Evolutionary conservation across 2,797 vertebrate genomes (phyloP), one percentile per base, ranked within the genome.

Genomic region (Clamator glandarius): DNA sequence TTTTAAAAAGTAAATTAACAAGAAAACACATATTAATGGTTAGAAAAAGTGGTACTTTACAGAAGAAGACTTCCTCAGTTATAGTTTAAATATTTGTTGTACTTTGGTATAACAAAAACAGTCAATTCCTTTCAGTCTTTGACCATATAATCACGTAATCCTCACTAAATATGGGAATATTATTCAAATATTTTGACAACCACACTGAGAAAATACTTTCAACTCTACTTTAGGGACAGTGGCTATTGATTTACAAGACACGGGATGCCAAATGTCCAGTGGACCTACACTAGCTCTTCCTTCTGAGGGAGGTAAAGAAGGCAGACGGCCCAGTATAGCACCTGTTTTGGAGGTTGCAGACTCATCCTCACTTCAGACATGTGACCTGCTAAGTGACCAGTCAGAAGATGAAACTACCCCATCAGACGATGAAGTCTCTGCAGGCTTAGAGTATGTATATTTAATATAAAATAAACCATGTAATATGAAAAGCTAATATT

Each of bases 291-390:
- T 98, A 62, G 93, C 98, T 11, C 98, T 98, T 29, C 98, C 99
- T 3, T 92, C 98, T 0, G 98, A 98, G 24, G 98, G 98, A 10
- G 89, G 96, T n/a, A 98, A 97, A 81, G 98, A 98, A 59, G 70
- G 96, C 64, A 96, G 98, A 41, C 97, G 98, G 86, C 98, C 98
- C 17, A 99, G 99, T 84, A 99, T 99, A 26, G 98, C 98, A 33
- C 98, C 99, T 0, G 98, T 99, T 61, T 95, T 99, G 83, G 98
- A 99, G 97, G 97, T 99, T 20, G 98, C 98, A 1, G 98, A 99
- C 90, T 98, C 98, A 2, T 97, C 98, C 74, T 98, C 98, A 1
- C 98, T 98, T 52, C 98, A 99, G 61, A 97, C 98, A 0, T 99
- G 98, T 50, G 98, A 99, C 88, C 98, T 98, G 70, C 96, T 99